Base-by-base conservation (phyloP, 2,888 invertebrate genomes). In the Limnephilus marmoratus region DNA sequence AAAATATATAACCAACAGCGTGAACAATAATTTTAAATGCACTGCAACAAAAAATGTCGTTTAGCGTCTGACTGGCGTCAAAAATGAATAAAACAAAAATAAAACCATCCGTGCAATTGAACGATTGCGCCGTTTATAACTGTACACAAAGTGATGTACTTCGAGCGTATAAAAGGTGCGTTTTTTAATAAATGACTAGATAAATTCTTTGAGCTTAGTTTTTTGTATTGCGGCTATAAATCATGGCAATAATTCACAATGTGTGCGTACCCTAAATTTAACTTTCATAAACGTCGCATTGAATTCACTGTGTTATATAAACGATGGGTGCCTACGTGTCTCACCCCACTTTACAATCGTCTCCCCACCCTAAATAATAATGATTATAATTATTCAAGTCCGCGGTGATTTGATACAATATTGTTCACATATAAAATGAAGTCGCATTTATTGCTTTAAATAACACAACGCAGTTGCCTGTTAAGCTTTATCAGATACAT, bases 201-300 rank as follows among this genome's bases (percentile, higher is more conserved):
- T 92, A 91, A 90, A 92, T 92, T 89, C 68, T 80, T 49, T 81
- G 80, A 90, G 68, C 89, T 88, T 92, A 90, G 91, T 91, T 90
- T 86, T 82, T 91, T 88, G 49, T 81, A 34, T 31, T 53, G 81
- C 53, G 85, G 81, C 91, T 41, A 93, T 93, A 93, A 93, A 93
- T 93, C 93, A 93, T 90, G 90, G 86, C 88, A 91, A 93, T 93
- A 93, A 90, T 92, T 92, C 91, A 92, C 68, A 81, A 81, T 68
- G 24, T 68, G 68, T n/a, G 68, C 85, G 87, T 91, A 91, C 93
- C 93, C 93, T 92, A 91, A 90, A 91, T 92, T 93, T 92, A 92
- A 92, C 92, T 91, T 92, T 93, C 90, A 93, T 92, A 91, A 90
- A 82, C 90, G 93, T 93, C 92, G 92, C 93, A 93, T 92, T 93